phyloP scores from a whole-genome alignment of 1,140 invertebrate species.

The Zophobas atratus region DNA sequence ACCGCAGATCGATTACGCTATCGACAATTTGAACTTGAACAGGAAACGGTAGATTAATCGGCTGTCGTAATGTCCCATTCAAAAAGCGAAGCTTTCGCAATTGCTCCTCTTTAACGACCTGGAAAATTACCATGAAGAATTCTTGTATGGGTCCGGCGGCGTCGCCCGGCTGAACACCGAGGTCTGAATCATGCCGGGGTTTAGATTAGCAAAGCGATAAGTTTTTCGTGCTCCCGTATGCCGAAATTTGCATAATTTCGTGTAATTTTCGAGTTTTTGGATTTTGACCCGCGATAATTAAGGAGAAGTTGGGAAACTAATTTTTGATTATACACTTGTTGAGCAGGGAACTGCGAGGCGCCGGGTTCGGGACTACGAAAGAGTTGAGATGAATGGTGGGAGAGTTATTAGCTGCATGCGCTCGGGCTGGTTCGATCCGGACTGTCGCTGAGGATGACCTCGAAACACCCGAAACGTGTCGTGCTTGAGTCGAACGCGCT shows the following conservation, averaged over 20 bases:
- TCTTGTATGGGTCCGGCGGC: slow-evolving; percentile 23
- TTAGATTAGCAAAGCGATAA: slow-evolving; percentile 19
- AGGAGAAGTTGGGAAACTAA: slow-evolving; percentile 8
- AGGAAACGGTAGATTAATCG: slow-evolving; percentile 39
- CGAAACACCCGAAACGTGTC: too few species aligned
- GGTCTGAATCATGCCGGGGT: background rate
- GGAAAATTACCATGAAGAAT: slow-evolving; percentile 38
- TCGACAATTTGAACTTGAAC: slow-evolving; percentile 38
- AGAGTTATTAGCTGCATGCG: too few species aligned
- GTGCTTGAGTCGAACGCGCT: too few species aligned
- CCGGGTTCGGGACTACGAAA: too few species aligned
- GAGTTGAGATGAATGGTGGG: too few species aligned
- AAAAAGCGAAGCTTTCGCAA: slow-evolving; percentile 37
- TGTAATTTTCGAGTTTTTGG: slow-evolving; percentile 33
- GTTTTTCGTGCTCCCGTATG: background rate
- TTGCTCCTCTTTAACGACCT: slow-evolving; percentile 38
- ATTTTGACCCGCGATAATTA: slow-evolving; percentile 26
- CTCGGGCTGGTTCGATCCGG: too few species aligned
- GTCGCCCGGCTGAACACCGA: slow-evolving; percentile 3
- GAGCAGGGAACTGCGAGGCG: background rate
- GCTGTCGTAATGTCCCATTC: slow-evolving; percentile 37
- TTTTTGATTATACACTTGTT: slow-evolving; percentile 33
- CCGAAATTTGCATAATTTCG: slow-evolving; percentile 29
- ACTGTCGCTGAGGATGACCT: too few species aligned
- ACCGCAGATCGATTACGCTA: slow-evolving; percentile 35